These are phyloP conservation scores for Danio kyathit DNA, from an alignment of 2,797 vertebrate genomes.

Conservation along the genomic window DNA sequence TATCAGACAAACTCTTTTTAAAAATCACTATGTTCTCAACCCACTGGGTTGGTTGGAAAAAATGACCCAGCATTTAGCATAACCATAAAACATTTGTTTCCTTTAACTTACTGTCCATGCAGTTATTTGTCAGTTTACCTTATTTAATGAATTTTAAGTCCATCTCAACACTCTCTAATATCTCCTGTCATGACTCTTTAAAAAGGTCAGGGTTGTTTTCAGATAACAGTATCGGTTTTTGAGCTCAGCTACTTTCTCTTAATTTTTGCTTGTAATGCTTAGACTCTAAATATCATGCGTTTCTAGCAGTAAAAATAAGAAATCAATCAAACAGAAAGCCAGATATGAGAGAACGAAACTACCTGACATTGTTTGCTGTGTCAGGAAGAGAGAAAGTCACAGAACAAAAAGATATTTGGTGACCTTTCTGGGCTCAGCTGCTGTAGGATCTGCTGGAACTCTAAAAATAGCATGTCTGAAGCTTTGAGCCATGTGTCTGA, in stretches of 20 bases:
- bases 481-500: slow-evolving; percentile 53
- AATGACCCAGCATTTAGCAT: too few species aligned
- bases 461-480: slow-evolving; percentile 66
- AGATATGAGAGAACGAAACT: background rate
- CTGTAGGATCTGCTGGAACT: slow-evolving; percentile 60
- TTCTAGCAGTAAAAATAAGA: background rate
- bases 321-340: background rate
- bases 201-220: slow-evolving; percentile 18
- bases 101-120: too few species aligned
- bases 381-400: slow-evolving; percentile 14
- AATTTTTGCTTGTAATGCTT: background rate
- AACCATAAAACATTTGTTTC: too few species aligned
- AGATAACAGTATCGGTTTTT: slow-evolving; percentile 5
- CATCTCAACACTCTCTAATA: slow-evolving; percentile 24
- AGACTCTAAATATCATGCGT: background rate
- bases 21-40: too few species aligned
- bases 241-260: background rate
- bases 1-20: too few species aligned
- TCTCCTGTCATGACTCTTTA: background rate
- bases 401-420: slow-evolving; percentile 3
- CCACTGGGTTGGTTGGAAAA: too few species aligned
- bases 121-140: background rate
- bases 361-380: background rate
- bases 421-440: slow-evolving; percentile 68
- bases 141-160: background rate